Percentiles rank a stretch among this genome's conserved stretches.
These are phyloP conservation scores for Brachyistius frenatus DNA, from an alignment of 2,113 vertebrate species.

Conservation along the genomic window DNA sequence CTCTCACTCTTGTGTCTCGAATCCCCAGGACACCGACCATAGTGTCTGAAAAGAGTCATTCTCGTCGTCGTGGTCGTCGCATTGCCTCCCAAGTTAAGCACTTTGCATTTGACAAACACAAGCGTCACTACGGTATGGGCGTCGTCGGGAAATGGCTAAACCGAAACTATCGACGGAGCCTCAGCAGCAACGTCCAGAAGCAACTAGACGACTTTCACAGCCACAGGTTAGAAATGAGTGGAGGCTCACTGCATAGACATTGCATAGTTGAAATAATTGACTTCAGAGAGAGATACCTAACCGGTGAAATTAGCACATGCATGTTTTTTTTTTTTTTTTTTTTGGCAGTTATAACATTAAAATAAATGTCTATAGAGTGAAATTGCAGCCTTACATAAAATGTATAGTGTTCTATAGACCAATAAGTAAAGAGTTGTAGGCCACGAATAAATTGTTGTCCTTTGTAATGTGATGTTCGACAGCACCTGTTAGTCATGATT, in stretches of 20 bases:
- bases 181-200: constrained; percentile 93
- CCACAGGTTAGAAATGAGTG: constrained; percentile 87
- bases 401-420: too few species aligned
- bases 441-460: too few species aligned
- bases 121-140: constrained; percentile 93
- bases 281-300: neutral
- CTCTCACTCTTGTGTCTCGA: constrained; percentile 61
- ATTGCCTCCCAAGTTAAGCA: constrained; percentile 93
- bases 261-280: neutral
- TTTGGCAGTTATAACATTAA: too few species aligned
- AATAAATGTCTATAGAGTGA: too few species aligned
- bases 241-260: neutral
- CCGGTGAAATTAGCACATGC: too few species aligned
- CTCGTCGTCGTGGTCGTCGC: constrained; percentile 84
- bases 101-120: constrained; percentile 94
- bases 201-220: constrained; percentile 94
- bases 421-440: too few species aligned
- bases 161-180: constrained; percentile 90
- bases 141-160: constrained; percentile 96
- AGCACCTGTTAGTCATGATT: too few species aligned
- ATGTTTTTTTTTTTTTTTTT: too few species aligned
- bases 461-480: too few species aligned
- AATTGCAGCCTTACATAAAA: too few species aligned
- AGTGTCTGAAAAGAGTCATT: constrained; percentile 13
- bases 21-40: constrained; percentile 38